Evolutionary conservation across 2,797 vertebrate genomes (phyloP).

Genomic region (Tachyglossus aculeatus): DNA sequence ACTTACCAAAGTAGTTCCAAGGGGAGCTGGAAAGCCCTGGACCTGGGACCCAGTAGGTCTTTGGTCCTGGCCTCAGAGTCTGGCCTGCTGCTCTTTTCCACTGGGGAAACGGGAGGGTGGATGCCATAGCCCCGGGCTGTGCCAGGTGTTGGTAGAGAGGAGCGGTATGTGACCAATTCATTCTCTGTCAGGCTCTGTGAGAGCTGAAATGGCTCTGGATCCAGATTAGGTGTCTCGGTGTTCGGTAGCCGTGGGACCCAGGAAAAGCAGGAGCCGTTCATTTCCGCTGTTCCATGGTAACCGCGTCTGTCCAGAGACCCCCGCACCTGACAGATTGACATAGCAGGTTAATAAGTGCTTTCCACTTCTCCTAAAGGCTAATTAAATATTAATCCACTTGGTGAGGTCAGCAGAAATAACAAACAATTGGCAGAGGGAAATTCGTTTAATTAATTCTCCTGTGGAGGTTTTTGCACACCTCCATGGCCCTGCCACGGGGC

Average conservation of each 20-base stretch:
- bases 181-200: background rate
- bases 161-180: background rate
- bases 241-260: fast-evolving
- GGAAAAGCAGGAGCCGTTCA: background rate
- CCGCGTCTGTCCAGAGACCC: slow-evolving; percentile 60
- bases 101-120: too few relatives aligned
- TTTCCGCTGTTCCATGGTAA: slow-evolving; percentile 45
- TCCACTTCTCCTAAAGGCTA: slow-evolving; percentile 96
- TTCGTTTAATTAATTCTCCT: slow-evolving; percentile 95
- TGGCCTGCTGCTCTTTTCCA: too few relatives aligned
- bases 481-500: slow-evolving; percentile 72
- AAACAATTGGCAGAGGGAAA: slow-evolving; percentile 89
- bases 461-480: slow-evolving; percentile 73
- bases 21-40: too few relatives aligned
- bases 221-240: fast-evolving
- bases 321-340: slow-evolving; percentile 92
- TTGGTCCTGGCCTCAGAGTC: too few relatives aligned
- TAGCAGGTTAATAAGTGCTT: slow-evolving; percentile 98
- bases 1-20: too few relatives aligned
- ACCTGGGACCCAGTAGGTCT: too few relatives aligned
- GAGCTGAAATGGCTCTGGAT: fast-evolving
- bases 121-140: background rate
- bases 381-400: slow-evolving; percentile 99
- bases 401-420: slow-evolving; percentile 98
- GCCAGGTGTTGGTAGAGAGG: background rate